A percentile compares a stretch with the other conserved stretches of the same genome.
Evolutionary conservation across 2,888 invertebrate species (phyloP).

Genomic region (Hypercompe scribonia): DNA sequence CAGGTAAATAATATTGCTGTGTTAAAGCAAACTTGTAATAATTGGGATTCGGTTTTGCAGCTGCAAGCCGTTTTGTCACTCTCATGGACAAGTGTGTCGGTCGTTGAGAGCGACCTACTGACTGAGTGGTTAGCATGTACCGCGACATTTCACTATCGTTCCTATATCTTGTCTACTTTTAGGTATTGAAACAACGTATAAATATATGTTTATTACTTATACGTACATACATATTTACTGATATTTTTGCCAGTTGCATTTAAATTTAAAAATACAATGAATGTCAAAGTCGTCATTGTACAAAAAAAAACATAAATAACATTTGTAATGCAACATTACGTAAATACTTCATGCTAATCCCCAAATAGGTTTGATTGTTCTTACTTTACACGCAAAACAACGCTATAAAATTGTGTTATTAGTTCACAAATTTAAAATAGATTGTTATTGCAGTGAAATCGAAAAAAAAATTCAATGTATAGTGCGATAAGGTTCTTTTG

Average conservation of each 20-base stretch:
- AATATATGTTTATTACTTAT: too few species aligned
- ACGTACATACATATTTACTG: slow-evolving; percentile 25
- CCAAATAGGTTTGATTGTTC: not conserved
- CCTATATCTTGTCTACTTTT: slow-evolving; percentile 55
- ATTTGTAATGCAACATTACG: not conserved
- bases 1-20: not conserved
- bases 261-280: not conserved
- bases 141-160: slow-evolving; percentile 76
- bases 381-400: not conserved
- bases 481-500: not conserved
- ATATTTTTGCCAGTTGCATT: slow-evolving; percentile 17
- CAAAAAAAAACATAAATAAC: not conserved
- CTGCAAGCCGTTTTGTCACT: slow-evolving; percentile 70
- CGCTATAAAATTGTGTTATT: not conserved
- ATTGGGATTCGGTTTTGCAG: slow-evolving; percentile 62
- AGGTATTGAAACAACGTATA: slow-evolving; percentile 47
- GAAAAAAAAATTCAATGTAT: not conserved
- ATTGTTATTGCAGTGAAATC: not conserved
- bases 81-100: slow-evolving; percentile 77
- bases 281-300: not conserved
- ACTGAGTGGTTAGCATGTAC: slow-evolving; percentile 63
- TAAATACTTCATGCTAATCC: not conserved
- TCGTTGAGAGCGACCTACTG: slow-evolving; percentile 74
- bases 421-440: not conserved
- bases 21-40: slow-evolving; percentile 8